These are phyloP conservation scores for Synanthedon vespiformis DNA, from an alignment of 2,888 invertebrate species.

Conservation along the genomic window DNA sequence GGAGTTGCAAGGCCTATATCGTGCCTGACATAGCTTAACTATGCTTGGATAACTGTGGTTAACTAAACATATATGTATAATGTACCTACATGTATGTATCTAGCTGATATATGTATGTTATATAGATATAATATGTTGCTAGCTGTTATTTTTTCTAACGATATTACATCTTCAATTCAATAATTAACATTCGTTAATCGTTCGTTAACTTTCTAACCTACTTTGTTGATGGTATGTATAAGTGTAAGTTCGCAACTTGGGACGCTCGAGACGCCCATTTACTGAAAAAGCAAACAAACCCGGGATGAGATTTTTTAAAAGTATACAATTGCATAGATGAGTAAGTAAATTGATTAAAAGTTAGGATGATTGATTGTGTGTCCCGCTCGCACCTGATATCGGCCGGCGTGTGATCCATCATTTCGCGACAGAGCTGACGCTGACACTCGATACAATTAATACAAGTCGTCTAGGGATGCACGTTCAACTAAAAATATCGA, in stretches of 20 bases:
- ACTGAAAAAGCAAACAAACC: background rate
- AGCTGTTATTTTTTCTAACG: too few species aligned
- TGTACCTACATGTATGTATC: too few species aligned
- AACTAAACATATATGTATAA: too few species aligned
- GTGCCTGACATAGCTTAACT: conserved; percentile 1
- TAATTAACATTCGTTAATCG: too few species aligned
- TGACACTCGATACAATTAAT: background rate
- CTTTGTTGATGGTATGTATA: too few species aligned
- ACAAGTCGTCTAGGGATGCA: background rate
- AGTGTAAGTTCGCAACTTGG: too few species aligned
- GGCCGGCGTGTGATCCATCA: conserved; percentile 5
- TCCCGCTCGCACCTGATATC: conserved; percentile 35
- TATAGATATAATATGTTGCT: too few species aligned
- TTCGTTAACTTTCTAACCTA: too few species aligned
- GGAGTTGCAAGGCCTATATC: conserved; percentile 5
- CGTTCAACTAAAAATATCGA: too few species aligned
- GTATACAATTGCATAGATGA: conserved; percentile 29
- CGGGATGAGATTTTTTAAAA: conserved; percentile 8
- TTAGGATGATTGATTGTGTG: conserved; percentile 45
- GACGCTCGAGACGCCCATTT: background rate
- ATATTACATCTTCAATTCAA: too few species aligned
- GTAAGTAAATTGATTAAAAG: conserved; percentile 54
- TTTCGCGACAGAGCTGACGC: conserved; percentile 4
- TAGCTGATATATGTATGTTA: too few species aligned
- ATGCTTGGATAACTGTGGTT: background rate